Evolutionary conservation across 2,888 invertebrate species (phyloP).

Genomic region (Pecten maximus): DNA sequence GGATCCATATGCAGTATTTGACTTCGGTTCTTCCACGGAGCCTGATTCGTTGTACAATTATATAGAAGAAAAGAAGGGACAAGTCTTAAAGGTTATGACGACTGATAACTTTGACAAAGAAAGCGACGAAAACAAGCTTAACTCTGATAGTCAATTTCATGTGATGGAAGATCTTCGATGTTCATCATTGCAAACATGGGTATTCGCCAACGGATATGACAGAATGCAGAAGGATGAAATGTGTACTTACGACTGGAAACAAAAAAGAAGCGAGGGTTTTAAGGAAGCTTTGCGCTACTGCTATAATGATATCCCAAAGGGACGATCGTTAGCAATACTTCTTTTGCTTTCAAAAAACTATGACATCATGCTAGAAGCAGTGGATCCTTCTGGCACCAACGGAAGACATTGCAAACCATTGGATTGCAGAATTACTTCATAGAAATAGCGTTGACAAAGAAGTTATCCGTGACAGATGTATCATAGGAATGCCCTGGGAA

Average conservation of each 20-base stretch:
- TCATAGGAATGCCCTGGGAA: conserved; percentile 70
- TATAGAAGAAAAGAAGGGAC: conserved; percentile 54
- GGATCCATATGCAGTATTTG: conserved; percentile 61
- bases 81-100: conserved; percentile 57
- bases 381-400: conserved; percentile 67
- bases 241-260: conserved; percentile 63
- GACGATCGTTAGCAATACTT: conserved; percentile 65
- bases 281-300: conserved; percentile 65
- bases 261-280: conserved; percentile 62
- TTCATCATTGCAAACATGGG: conserved; percentile 63
- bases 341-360: conserved; percentile 66
- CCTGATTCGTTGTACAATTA: conserved; percentile 53
- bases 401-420: conserved; percentile 59
- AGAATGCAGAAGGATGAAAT: conserved; percentile 50
- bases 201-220: conserved; percentile 71
- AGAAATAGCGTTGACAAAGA: conserved; percentile 57
- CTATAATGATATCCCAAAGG: conserved; percentile 60
- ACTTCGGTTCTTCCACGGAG: conserved; percentile 60
- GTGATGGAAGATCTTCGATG: conserved; percentile 59
- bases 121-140: conserved; percentile 42
- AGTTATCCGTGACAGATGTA: conserved; percentile 55
- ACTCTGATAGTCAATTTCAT: conserved; percentile 42
- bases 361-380: conserved; percentile 64
- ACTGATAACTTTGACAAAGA: conserved; percentile 63
- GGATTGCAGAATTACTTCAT: conserved; percentile 57